Percentiles rank a stretch among this genome's conserved stretches.
Evolutionary conservation across 2,888 invertebrate species (phyloP).

Genomic region (Cheilosia grossa): DNA sequence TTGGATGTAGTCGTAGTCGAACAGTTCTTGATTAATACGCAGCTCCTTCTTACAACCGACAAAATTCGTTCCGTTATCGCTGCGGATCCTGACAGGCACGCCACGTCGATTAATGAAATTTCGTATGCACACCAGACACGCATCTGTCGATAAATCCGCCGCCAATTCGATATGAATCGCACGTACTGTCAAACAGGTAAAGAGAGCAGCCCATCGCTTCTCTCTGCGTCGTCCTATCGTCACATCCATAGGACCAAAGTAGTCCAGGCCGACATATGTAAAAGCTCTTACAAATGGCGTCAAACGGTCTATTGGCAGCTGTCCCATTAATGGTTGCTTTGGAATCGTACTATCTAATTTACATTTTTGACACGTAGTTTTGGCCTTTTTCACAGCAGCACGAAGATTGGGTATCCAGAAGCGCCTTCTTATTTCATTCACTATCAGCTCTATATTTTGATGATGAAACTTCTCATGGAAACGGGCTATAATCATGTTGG

Average conservation of each 20-base stretch:
- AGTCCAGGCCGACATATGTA: background rate
- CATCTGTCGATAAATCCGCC: background rate
- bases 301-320: background rate
- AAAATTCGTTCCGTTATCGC: constrained; percentile 7
- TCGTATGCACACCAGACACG: background rate
- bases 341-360: too few relatives aligned
- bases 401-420: too few relatives aligned
- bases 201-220: background rate
- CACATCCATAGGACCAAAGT: background rate
- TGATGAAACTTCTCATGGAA: too few relatives aligned
- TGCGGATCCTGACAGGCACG: background rate
- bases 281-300: constrained; percentile 8
- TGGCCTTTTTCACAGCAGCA: too few relatives aligned
- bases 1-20: background rate
- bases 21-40: background rate
- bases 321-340: constrained; percentile 15
- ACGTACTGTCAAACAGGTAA: background rate
- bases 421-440: too few relatives aligned
- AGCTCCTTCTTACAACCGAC: background rate
- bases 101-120: constrained; percentile 4
- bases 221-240: background rate
- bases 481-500: too few relatives aligned
- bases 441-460: too few relatives aligned
- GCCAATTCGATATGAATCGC: background rate
- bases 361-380: too few relatives aligned